Evolutionary conservation across 1,140 invertebrate genomes (phyloP).

Genomic region (Aphelenchoides besseyi): DNA sequence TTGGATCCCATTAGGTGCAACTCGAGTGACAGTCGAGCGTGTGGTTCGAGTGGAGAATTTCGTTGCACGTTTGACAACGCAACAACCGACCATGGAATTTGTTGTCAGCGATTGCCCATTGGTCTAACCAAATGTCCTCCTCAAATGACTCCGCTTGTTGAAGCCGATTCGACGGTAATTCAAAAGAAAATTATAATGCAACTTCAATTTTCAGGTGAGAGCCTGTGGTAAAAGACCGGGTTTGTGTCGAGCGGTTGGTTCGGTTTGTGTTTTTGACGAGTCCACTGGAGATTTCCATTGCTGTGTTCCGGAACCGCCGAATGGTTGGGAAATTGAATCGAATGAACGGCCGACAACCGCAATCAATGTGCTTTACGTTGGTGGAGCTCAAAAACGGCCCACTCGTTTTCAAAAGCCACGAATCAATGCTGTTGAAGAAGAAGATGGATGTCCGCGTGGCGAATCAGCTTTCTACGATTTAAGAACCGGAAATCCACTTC

Average conservation of each 20-base stretch:
- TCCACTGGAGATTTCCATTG: slow-evolving; percentile 16
- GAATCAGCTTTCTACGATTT: not conserved
- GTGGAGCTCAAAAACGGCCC: not conserved
- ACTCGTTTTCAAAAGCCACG: not conserved
- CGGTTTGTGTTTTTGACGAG: slow-evolving; percentile 22
- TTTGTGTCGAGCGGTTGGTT: not conserved
- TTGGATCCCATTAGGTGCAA: slow-evolving; percentile 7
- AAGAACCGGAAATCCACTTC: not conserved
- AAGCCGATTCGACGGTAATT: slow-evolving; percentile 4
- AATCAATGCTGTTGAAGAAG: not conserved
- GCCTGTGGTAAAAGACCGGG: not conserved
- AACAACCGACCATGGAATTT: not conserved
- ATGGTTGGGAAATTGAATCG: not conserved
- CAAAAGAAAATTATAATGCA: too few relatives aligned
- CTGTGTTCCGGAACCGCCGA: not conserved
- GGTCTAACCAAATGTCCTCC: slow-evolving; percentile 6
- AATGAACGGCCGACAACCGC: not conserved
- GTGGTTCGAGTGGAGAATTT: slow-evolving; percentile 6
- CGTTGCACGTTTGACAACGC: not conserved
- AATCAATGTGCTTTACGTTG: slow-evolving; percentile 3
- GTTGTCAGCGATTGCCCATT: not conserved
- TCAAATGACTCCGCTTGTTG: not conserved
- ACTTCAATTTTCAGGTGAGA: slow-evolving; percentile 3
- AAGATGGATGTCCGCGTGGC: slow-evolving; percentile 3
- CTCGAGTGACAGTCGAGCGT: not conserved